Conservation (phyloP, 2,888 invertebrate genomes). For the Caenorhabditis wallacei region DNA sequence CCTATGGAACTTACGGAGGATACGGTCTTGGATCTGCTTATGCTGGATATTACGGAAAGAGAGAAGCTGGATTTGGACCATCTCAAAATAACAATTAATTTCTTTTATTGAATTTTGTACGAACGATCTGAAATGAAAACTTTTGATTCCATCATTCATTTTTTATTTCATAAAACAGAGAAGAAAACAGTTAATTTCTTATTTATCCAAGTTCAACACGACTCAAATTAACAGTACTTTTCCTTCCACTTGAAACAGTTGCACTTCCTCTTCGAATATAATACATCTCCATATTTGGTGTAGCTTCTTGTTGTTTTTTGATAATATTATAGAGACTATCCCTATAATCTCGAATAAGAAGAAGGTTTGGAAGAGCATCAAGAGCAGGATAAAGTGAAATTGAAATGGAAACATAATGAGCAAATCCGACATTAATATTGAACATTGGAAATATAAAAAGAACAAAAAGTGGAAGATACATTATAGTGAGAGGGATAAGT, state of each 20-base stretch:
- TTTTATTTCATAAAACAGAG: neutral
- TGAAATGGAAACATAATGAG: constrained; percentile 44
- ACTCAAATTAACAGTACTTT: constrained; percentile 18
- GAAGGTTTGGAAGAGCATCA: constrained; percentile 47
- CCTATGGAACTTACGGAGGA: constrained; percentile 39
- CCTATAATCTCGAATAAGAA: constrained; percentile 41
- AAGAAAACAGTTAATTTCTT: neutral
- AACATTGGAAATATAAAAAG: constrained; percentile 48
- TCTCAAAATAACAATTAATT: constrained; percentile 25
- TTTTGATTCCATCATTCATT: neutral
- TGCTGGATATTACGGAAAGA: constrained; percentile 57
- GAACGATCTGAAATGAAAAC: constrained; percentile 28
- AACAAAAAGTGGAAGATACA: constrained; percentile 42
- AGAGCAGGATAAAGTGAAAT: constrained; percentile 47
- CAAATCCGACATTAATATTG: constrained; percentile 38
- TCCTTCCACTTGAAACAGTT: constrained; percentile 17
- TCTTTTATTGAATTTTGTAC: constrained; percentile 12
- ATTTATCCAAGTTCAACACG: constrained; percentile 19
- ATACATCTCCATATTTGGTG: constrained; percentile 18
- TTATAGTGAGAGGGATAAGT: constrained; percentile 37
- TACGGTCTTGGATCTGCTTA: constrained; percentile 47
- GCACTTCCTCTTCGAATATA: constrained; percentile 44
- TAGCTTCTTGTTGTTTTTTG: neutral
- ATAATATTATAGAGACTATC: constrained; percentile 10
- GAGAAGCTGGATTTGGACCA: constrained; percentile 56